Conservation (phyloP, 2,113 vertebrate species). For the Callipepla californica region DNA sequence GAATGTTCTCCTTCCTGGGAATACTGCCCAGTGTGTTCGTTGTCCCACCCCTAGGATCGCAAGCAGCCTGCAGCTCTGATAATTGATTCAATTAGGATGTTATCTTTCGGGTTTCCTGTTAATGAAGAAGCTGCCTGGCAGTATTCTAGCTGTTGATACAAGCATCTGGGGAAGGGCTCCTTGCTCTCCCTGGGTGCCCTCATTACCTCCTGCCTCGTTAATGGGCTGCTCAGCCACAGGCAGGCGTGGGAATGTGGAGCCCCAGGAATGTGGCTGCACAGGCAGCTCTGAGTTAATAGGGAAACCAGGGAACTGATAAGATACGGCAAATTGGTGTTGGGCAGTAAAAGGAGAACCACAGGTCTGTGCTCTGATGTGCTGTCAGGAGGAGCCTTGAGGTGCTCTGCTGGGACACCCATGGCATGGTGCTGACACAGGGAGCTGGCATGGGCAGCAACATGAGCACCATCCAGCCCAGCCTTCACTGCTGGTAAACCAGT, state of each 20-base stretch:
- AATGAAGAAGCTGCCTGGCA: constrained; percentile 2
- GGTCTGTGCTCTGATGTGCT: background rate
- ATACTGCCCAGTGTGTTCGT: background rate
- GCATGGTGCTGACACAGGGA: background rate
- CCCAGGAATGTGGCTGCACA: background rate
- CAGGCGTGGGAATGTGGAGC: background rate
- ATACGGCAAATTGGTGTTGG: background rate
- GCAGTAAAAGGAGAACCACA: background rate
- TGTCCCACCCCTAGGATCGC: background rate
- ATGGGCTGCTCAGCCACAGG: background rate
- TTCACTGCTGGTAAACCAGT: background rate
- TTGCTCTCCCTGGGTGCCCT: background rate
- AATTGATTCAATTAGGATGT: constrained; percentile 55
- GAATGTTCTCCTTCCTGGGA: background rate
- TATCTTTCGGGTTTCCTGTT: background rate
- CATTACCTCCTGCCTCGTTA: background rate
- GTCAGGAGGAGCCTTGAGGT: background rate
- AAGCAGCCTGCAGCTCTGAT: background rate
- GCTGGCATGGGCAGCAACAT: fast-evolving
- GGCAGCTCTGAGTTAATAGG: background rate
- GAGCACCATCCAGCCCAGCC: background rate
- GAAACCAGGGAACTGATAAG: background rate
- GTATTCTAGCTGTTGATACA: background rate
- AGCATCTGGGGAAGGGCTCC: constrained; percentile 2
- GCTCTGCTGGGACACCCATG: fast-evolving